Conservation (phyloP, 2,113 vertebrate species). For the cattle (Bos taurus) region DNA sequence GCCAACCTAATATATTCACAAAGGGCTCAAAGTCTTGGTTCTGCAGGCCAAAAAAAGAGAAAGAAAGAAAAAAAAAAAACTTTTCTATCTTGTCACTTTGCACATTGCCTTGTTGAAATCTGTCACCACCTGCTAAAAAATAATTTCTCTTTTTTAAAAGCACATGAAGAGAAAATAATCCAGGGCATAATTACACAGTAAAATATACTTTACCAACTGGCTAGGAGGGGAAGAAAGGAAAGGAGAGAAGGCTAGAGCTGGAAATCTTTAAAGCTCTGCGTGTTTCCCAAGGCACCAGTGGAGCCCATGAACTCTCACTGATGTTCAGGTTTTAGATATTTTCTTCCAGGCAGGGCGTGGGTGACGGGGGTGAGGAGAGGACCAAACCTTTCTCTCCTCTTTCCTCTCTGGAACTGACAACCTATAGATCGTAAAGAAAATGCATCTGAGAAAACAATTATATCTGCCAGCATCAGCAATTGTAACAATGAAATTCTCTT, state of each 20-base stretch:
- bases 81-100: slow-evolving; percentile 75
- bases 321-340: background rate
- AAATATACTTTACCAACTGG: slow-evolving; percentile 60
- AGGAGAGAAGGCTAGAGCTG: background rate
- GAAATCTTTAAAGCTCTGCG: background rate
- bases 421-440: background rate
- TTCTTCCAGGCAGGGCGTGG: background rate
- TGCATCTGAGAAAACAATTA: slow-evolving; percentile 56
- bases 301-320: background rate
- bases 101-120: slow-evolving; percentile 78
- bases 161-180: slow-evolving; percentile 71
- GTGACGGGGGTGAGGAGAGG: background rate
- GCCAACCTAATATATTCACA: slow-evolving; percentile 74
- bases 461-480: background rate
- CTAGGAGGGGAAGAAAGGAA: background rate
- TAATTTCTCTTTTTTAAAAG: slow-evolving; percentile 78
- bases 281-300: background rate
- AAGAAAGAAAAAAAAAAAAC: slow-evolving; percentile 56
- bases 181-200: slow-evolving; percentile 78
- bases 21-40: slow-evolving; percentile 68
- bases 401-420: background rate
- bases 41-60: slow-evolving; percentile 65
- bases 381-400: background rate
- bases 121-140: slow-evolving; percentile 78
- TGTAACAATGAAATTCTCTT: slow-evolving; percentile 42